These are phyloP conservation scores for Dasysyrphus tricinctus DNA, from an alignment of 2,888 invertebrate genomes.

Conservation along the genomic window DNA sequence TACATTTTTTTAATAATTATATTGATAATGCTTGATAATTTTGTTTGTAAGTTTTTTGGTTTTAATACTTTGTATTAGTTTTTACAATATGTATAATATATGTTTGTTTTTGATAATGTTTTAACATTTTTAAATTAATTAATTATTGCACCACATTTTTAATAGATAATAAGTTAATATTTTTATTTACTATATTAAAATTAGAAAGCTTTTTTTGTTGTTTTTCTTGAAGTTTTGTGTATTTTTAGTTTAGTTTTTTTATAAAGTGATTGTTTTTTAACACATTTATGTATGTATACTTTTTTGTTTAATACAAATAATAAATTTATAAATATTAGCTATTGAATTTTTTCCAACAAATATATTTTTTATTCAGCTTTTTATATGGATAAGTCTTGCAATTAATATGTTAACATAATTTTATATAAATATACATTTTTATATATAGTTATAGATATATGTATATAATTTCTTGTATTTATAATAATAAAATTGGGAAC, in stretches of 20 bases:
- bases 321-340: constrained; percentile 20
- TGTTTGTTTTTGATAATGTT: constrained; percentile 27
- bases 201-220: constrained; percentile 23
- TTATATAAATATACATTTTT: neutral
- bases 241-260: constrained; percentile 1
- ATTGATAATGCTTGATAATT: constrained; percentile 27
- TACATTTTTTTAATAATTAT: neutral
- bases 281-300: constrained; percentile 19
- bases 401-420: constrained; percentile 23
- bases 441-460: neutral
- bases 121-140: constrained; percentile 35
- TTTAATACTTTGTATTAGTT: constrained; percentile 23
- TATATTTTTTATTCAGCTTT: constrained; percentile 14
- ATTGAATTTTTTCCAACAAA: constrained; percentile 11
- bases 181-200: constrained; percentile 22
- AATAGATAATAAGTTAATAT: constrained; percentile 27
- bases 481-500: constrained; percentile 28
- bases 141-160: constrained; percentile 62
- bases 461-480: neutral
- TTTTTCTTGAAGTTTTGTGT: constrained; percentile 16
- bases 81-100: constrained; percentile 44
- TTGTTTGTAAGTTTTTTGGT: neutral
- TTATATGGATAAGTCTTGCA: constrained; percentile 24
- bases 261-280: constrained; percentile 35
- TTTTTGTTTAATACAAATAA: constrained; percentile 15